Percentiles rank a stretch among this genome's conserved stretches.
Conservation (phyloP, 1,140 invertebrate genomes). For the Neuroterus valhalla region DNA sequence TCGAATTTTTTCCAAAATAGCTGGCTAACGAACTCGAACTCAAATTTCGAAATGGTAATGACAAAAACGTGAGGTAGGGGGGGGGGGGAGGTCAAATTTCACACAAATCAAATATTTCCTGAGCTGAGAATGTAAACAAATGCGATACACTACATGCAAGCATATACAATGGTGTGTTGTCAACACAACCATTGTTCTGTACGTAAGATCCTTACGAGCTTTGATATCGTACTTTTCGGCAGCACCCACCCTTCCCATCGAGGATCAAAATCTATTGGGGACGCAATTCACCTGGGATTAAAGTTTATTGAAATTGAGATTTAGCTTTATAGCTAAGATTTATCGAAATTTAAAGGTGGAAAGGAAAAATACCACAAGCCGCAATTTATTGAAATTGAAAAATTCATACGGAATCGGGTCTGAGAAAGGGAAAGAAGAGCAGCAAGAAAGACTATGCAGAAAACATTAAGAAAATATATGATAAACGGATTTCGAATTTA, state of each 20-base stretch:
- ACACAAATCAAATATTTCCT: too few relatives aligned
- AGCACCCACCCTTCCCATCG: conserved; percentile 8
- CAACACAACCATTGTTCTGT: background rate
- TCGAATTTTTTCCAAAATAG: too few relatives aligned
- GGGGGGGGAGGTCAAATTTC: too few relatives aligned
- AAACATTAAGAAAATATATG: conserved; percentile 11
- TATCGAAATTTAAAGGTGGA: conserved; percentile 47
- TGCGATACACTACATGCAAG: too few relatives aligned
- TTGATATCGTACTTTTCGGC: background rate
- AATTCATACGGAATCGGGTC: conserved; percentile 41
- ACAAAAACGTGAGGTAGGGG: too few relatives aligned
- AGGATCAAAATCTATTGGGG: conserved; percentile 43
- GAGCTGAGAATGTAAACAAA: too few relatives aligned
- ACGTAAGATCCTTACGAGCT: background rate
- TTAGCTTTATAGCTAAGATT: conserved; percentile 42
- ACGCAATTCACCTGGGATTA: conserved; percentile 47
- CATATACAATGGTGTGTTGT: background rate
- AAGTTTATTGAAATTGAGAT: conserved; percentile 53
- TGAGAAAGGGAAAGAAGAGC: conserved; percentile 38
- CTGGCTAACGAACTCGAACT: too few relatives aligned
- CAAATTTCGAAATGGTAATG: too few relatives aligned
- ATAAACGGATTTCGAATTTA: background rate
- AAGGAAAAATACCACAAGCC: conserved; percentile 36
- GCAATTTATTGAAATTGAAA: conserved; percentile 39
- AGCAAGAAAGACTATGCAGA: background rate